A percentile compares a stretch with the other conserved stretches of the same genome.
Evolutionary conservation across 2,888 invertebrate species (phyloP).

Genomic region (Rotaria macrura): DNA sequence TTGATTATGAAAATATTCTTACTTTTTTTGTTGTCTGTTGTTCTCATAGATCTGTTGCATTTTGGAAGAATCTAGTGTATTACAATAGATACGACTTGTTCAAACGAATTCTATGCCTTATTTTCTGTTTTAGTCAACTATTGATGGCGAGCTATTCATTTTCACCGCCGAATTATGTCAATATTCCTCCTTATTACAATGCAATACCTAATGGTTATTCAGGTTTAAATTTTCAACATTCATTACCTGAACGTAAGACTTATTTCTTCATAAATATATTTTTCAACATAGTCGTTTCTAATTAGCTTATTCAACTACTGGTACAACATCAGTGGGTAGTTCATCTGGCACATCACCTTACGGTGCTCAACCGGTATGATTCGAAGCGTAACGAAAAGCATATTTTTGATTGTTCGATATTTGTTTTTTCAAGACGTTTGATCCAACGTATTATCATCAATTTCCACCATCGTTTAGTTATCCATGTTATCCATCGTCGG

Average conservation of each 20-base stretch:
- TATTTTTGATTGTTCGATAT: no score
- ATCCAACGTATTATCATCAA: neutral
- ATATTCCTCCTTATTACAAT: neutral
- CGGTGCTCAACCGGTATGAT: neutral
- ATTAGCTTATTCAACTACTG: neutral
- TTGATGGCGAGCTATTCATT: slow-evolving; percentile 10
- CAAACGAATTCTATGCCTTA: neutral
- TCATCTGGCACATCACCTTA: neutral
- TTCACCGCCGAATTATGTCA: slow-evolving; percentile 5
- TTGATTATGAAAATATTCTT: no score
- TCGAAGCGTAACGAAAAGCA: neutral
- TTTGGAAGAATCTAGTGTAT: no score
- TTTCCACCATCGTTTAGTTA: neutral
- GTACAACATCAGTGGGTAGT: neutral
- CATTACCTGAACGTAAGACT: neutral
- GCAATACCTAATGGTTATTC: neutral
- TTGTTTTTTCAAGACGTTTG: neutral
- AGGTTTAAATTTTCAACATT: neutral
- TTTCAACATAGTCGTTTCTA: neutral
- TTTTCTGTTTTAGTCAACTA: neutral
- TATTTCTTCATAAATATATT: neutral
- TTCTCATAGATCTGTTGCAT: no score
- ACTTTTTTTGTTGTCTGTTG: no score
- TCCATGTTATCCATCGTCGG: neutral
- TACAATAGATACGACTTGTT: no score